These are phyloP conservation scores for Lycia hirtaria DNA, from an alignment of 2,888 invertebrate species.

Conservation along the genomic window DNA sequence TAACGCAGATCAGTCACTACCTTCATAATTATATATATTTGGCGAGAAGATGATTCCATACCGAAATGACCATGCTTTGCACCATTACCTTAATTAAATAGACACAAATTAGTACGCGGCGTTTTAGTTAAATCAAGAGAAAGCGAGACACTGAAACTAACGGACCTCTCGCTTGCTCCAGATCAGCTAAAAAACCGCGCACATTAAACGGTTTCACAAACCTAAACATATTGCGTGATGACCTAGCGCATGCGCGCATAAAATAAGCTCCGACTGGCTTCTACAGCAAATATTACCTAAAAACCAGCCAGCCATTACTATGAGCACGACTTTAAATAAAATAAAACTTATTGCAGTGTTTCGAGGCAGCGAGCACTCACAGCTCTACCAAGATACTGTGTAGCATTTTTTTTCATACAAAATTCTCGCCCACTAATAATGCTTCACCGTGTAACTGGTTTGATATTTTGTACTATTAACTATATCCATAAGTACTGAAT, in stretches of 20 bases:
- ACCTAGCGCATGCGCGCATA: constrained; percentile 36
- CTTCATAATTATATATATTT: constrained; percentile 45
- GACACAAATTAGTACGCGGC: no score
- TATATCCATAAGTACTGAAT: constrained; percentile 46
- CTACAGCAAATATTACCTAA: neutral
- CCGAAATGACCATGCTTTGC: constrained; percentile 65
- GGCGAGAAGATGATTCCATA: constrained; percentile 53
- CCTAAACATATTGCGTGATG: constrained; percentile 51
- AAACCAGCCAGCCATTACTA: neutral
- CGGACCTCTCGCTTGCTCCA: no score
- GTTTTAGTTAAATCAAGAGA: no score
- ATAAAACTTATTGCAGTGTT: constrained; percentile 51
- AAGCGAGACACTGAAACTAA: no score
- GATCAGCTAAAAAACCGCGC: no score
- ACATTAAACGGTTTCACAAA: constrained; percentile 61
- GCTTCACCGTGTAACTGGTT: constrained; percentile 44
- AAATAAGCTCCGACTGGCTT: neutral
- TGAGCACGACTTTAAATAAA: constrained; percentile 37
- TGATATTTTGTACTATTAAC: constrained; percentile 57
- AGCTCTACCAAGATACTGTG: constrained; percentile 51
- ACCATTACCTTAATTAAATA: constrained; percentile 69
- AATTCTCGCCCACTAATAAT: constrained; percentile 66
- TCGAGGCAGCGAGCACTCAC: constrained; percentile 60
- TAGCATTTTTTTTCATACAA: constrained; percentile 30
- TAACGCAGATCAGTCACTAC: no score